Evolutionary conservation across 2,888 invertebrate species (phyloP).

Genomic region (Mesorhabditis belari): DNA sequence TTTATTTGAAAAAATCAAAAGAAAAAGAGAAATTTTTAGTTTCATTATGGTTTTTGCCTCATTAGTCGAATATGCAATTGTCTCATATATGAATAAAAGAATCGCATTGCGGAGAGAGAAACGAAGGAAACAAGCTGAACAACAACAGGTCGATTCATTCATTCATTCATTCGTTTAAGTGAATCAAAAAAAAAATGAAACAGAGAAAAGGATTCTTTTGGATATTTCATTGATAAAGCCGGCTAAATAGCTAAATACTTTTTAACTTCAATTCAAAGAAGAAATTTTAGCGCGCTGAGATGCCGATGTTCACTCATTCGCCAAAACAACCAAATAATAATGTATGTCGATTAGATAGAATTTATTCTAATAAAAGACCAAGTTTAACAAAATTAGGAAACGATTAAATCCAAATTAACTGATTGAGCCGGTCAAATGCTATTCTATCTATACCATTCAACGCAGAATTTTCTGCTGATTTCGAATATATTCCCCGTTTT

Average conservation of each 20-base stretch:
- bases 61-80: constrained; percentile 91
- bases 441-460: too few species aligned
- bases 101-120: constrained; percentile 83
- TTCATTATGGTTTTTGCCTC: constrained; percentile 64
- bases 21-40: constrained; percentile 8
- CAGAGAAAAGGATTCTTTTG: too few species aligned
- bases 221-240: too few species aligned
- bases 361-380: too few species aligned
- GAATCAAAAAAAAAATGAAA: too few species aligned
- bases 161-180: too few species aligned
- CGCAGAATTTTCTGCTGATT: too few species aligned
- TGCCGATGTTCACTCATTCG: constrained; percentile 32
- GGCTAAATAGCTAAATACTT: background rate
- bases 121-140: constrained; percentile 28
- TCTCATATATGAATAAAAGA: constrained; percentile 93
- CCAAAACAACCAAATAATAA: constrained; percentile 25
- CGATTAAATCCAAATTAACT: too few species aligned
- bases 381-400: too few species aligned
- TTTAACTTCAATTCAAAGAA: background rate
- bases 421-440: too few species aligned
- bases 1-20: background rate
- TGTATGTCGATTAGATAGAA: too few species aligned
- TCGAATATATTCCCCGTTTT: too few species aligned
- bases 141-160: constrained; percentile 29
- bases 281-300: constrained; percentile 14